phyloP scores from a whole-genome alignment of 2,797 vertebrate genomes.

The Syndactyla subalaris region DNA sequence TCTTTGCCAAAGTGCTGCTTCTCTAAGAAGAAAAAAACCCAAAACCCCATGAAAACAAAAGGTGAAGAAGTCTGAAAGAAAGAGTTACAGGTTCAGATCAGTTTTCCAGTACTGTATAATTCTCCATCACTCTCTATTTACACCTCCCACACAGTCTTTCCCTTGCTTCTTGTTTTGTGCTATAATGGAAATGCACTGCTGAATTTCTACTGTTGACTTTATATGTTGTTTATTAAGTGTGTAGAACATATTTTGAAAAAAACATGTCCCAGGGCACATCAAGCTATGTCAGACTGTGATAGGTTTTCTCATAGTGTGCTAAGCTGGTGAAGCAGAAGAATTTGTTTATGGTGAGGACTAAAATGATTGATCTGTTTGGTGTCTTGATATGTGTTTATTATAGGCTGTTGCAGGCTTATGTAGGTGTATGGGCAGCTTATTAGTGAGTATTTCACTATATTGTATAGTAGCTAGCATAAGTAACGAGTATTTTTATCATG shows the following conservation, averaged over 20 bases:
- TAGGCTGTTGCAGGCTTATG: not conserved
- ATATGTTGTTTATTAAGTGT: constrained; percentile 11
- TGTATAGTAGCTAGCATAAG: not conserved
- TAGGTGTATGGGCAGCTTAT: not conserved
- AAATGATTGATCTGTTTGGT: constrained; percentile 30
- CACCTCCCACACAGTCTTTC: constrained; percentile 32
- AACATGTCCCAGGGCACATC: not conserved
- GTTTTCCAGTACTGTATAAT: not conserved
- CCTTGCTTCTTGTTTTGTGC: constrained; percentile 4
- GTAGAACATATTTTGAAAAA: constrained; percentile 31
- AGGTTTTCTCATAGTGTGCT: not conserved
- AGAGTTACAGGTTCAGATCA: not conserved
- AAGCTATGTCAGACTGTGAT: constrained; percentile 13
- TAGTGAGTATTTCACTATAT: not conserved
- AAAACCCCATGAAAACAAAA: not conserved
- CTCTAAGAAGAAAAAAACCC: not conserved
- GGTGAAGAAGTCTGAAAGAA: not conserved
- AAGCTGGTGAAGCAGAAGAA: constrained; percentile 23
- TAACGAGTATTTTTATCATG: not conserved
- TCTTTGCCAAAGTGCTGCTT: not conserved
- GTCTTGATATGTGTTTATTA: constrained; percentile 28
- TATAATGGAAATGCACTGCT: constrained; percentile 8
- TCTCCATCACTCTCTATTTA: not conserved
- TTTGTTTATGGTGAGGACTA: not conserved
- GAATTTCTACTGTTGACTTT: constrained; percentile 4